Base-by-base conservation (phyloP, 2,888 invertebrate genomes). In the Aethes cnicana region DNA sequence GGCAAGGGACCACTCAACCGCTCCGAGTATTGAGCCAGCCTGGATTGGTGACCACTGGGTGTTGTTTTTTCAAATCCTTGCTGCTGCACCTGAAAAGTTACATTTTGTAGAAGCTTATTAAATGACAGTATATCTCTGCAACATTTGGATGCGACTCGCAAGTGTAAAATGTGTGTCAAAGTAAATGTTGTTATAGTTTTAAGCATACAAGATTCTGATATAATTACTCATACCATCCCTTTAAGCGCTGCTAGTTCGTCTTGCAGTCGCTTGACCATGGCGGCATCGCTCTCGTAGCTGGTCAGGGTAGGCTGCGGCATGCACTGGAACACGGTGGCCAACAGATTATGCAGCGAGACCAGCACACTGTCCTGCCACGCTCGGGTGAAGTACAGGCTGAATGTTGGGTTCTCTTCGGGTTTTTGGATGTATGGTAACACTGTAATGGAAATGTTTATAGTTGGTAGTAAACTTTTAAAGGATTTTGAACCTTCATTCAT, bases 331-430 rank as follows among this genome's bases (percentile, higher is more conserved):
- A 98, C 94, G 0, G 97, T 96, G 8, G 97, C 95, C 26, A 99
- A 88, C 72, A 98, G 95, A 84, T 98, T 98, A 77, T 98, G 96
- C 25, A 98, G 87, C 0, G 98, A 98, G 1, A 92, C 93, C 47
- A 97, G 86, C 65, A 97, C 93, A 18, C 97, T 97, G 75, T 99
- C 98, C 77, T 98, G 97, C 98, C 98, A 99, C 53, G 96, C 96
- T 58, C 95, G 93, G 5, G 95, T 96, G 81, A 97, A 99, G 82
- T 96, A 97, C 46, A 96, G 91, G 9, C 95, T 93, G 82, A 97
- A 99, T 25, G 92, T 91, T 8, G 95, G 94, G 72, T 96, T 96
- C 68, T 98, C 98, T 80, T 98, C 97, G 0, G 98, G 97, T 77
- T 95, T 96, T 74, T 95, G 95, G 41, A 97, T 92, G 76, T 96